These are phyloP conservation scores for Pterocles gutturalis DNA, from an alignment of 2,113 vertebrate species.

Conservation along the genomic window DNA sequence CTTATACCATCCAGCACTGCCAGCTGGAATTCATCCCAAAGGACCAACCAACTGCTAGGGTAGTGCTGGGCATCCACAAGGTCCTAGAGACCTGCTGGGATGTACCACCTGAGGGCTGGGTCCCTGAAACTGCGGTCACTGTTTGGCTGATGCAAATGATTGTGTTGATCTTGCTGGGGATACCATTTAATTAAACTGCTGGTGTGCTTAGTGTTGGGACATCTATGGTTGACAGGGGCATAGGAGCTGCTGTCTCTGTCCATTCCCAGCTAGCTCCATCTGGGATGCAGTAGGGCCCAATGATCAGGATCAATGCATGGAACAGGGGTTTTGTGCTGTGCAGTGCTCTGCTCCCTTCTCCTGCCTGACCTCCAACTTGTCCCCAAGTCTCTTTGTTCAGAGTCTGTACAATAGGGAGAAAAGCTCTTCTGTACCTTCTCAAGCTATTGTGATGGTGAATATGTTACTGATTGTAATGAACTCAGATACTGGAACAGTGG, in stretches of 20 bases:
- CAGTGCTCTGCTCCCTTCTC: neutral
- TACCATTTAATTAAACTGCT: neutral
- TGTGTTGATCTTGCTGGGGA: neutral
- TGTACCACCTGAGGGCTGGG: neutral
- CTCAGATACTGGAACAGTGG: neutral
- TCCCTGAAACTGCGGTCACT: neutral
- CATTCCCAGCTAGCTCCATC: neutral
- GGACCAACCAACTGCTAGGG: neutral
- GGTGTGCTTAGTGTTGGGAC: neutral
- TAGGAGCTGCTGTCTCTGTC: neutral
- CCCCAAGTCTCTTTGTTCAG: neutral
- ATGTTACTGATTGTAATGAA: slow-evolving; percentile 62
- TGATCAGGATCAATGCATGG: neutral
- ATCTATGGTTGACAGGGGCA: neutral
- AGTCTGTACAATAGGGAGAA: neutral
- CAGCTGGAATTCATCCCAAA: neutral
- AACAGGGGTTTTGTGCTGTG: neutral
- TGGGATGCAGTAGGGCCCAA: neutral
- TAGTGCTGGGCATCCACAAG: neutral
- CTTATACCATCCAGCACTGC: neutral
- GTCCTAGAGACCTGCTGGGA: neutral
- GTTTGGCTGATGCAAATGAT: neutral
- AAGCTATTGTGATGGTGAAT: slow-evolving; percentile 59
- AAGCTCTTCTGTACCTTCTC: slow-evolving; percentile 19
- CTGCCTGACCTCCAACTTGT: neutral